Evolutionary conservation across 1,140 invertebrate species (phyloP).

Genomic region (Goniozus legneri): DNA sequence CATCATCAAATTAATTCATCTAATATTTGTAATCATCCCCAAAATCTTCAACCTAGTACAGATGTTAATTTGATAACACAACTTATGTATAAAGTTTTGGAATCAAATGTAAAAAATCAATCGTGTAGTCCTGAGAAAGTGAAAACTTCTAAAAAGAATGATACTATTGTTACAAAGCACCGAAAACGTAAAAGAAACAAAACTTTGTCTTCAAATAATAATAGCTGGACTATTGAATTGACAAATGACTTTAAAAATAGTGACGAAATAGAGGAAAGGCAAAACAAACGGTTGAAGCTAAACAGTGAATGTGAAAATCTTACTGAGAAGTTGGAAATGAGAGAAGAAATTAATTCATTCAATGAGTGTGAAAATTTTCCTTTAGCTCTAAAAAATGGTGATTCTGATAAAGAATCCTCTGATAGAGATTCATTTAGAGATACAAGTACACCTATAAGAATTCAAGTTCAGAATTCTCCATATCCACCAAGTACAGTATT

Average conservation of each 20-base stretch:
- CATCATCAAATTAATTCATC: too few species aligned
- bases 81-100: neutral
- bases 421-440: neutral
- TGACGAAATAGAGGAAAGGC: too few species aligned
- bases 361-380: neutral
- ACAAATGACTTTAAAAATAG: too few species aligned
- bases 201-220: neutral
- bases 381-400: neutral
- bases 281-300: too few species aligned
- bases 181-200: neutral
- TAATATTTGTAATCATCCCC: constrained; percentile 5
- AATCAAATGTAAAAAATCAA: neutral
- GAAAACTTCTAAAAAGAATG: neutral
- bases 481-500: neutral
- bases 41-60: constrained; percentile 7
- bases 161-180: neutral
- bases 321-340: neutral
- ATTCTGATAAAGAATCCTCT: neutral
- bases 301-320: too few species aligned
- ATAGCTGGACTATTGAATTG: too few species aligned
- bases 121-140: neutral
- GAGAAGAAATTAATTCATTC: neutral
- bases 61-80: neutral
- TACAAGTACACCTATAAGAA: neutral
- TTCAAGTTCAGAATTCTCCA: neutral